Evolutionary conservation across 2,888 invertebrate species (phyloP).

Genomic region (Agrochola litura): DNA sequence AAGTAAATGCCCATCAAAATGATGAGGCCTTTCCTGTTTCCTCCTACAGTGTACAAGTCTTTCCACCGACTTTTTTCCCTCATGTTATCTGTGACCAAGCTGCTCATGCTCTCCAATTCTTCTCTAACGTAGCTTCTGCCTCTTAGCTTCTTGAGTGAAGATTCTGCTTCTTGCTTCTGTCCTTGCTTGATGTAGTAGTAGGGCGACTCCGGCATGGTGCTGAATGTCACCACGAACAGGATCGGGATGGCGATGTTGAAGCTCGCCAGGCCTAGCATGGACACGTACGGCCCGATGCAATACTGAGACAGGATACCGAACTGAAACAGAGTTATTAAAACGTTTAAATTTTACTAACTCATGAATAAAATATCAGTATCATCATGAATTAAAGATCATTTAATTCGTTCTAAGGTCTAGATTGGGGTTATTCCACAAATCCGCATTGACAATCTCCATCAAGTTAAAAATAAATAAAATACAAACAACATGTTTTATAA

Average conservation of each 20-base stretch:
- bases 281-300: conserved; percentile 90
- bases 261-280: conserved; percentile 89
- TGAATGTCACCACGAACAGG: conserved; percentile 89
- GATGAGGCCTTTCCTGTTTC: conserved; percentile 90
- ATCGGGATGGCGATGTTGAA: conserved; percentile 90
- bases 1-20: conserved; percentile 91
- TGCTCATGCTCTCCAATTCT: conserved; percentile 90
- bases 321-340: conserved; percentile 75
- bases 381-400: not conserved
- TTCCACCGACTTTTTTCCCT: conserved; percentile 86
- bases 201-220: conserved; percentile 92
- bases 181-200: conserved; percentile 89
- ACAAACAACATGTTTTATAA: too few species aligned
- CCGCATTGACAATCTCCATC: too few species aligned
- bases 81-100: conserved; percentile 89
- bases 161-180: conserved; percentile 88
- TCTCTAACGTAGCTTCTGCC: conserved; percentile 89
- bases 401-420: not conserved
- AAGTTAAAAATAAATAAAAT: too few species aligned
- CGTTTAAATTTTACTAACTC: not conserved
- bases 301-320: conserved; percentile 91
- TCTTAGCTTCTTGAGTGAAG: conserved; percentile 90
- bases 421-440: too few species aligned
- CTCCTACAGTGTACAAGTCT: conserved; percentile 85
- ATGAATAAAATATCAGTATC: not conserved